Conservation (phyloP, 2,888 invertebrate genomes). For the Stegana nigrithorax region DNA sequence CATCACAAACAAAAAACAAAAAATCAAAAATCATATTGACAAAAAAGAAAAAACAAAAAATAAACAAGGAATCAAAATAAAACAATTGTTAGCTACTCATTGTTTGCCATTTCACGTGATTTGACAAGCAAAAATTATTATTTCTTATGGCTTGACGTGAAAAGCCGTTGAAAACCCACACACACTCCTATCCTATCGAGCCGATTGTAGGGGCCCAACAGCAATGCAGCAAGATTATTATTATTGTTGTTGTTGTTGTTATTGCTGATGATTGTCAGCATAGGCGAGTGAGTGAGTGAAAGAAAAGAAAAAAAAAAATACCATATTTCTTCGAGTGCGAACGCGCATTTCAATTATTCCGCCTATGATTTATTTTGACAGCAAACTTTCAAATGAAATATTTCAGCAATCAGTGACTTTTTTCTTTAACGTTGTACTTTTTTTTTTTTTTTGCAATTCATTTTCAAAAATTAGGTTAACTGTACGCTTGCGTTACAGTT, state of each 20-base stretch:
- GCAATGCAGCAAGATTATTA: neutral
- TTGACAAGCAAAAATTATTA: conserved; percentile 4
- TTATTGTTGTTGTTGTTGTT: conserved; percentile 26
- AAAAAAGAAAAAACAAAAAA: conserved; percentile 26
- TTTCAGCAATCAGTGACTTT: neutral
- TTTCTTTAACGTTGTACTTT: too few relatives aligned
- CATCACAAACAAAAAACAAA: conserved; percentile 31
- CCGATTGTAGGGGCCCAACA: neutral
- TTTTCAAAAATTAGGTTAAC: conserved; percentile 49
- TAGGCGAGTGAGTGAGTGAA: neutral
- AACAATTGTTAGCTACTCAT: conserved; percentile 34
- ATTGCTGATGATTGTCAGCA: conserved; percentile 31
- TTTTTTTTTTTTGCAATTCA: conserved; percentile 15
- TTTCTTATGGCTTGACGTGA: too few relatives aligned
- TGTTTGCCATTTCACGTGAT: conserved; percentile 41
- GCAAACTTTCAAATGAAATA: conserved; percentile 37
- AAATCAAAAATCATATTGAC: neutral
- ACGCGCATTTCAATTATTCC: conserved; percentile 29
- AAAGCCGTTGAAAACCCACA: neutral
- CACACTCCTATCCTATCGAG: neutral
- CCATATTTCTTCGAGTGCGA: conserved; percentile 34
- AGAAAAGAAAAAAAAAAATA: conserved; percentile 7
- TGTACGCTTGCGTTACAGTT: conserved; percentile 35
- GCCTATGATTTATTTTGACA: conserved; percentile 50
- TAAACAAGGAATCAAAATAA: conserved; percentile 27